Conservation (phyloP, 2,797 vertebrate species). For the Typhlichthys subterraneus region DNA sequence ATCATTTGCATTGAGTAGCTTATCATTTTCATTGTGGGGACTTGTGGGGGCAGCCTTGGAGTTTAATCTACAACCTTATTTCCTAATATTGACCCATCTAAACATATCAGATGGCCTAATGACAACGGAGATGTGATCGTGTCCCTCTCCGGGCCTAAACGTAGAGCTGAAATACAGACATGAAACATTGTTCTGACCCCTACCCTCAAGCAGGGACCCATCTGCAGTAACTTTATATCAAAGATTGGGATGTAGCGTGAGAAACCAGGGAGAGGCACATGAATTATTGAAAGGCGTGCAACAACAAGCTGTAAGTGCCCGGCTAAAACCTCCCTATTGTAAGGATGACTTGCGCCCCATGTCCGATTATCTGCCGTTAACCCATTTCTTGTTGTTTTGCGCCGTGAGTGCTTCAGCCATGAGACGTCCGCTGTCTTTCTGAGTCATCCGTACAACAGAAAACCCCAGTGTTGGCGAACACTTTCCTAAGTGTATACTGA, state of each 20-base stretch:
- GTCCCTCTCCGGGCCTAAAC: slow-evolving; percentile 41
- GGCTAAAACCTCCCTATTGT: slow-evolving; percentile 62
- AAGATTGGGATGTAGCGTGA: slow-evolving; percentile 71
- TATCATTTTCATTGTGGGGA: too few species aligned
- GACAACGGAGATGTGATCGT: slow-evolving; percentile 27
- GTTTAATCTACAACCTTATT: too few species aligned
- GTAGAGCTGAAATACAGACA: slow-evolving; percentile 62
- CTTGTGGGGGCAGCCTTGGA: too few species aligned
- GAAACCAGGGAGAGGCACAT: slow-evolving; percentile 73
- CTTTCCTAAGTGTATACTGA: slow-evolving; percentile 42
- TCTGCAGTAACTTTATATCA: slow-evolving; percentile 80
- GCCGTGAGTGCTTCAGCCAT: slow-evolving; percentile 12
- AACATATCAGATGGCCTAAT: slow-evolving; percentile 38
- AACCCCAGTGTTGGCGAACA: background rate
- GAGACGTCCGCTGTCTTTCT: slow-evolving; percentile 12
- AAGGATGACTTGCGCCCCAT: slow-evolving; percentile 64
- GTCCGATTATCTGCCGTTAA: slow-evolving; percentile 76
- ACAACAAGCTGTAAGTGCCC: slow-evolving; percentile 73
- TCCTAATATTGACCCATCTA: too few species aligned
- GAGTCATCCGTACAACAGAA: background rate
- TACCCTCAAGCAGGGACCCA: slow-evolving; percentile 64
- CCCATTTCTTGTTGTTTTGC: slow-evolving; percentile 33
- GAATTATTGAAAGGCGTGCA: slow-evolving; percentile 78
- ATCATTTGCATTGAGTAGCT: background rate
- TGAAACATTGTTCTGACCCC: slow-evolving; percentile 73